Base-by-base conservation (phyloP, 2,888 invertebrate genomes). In the Periphyllus acericola region DNA sequence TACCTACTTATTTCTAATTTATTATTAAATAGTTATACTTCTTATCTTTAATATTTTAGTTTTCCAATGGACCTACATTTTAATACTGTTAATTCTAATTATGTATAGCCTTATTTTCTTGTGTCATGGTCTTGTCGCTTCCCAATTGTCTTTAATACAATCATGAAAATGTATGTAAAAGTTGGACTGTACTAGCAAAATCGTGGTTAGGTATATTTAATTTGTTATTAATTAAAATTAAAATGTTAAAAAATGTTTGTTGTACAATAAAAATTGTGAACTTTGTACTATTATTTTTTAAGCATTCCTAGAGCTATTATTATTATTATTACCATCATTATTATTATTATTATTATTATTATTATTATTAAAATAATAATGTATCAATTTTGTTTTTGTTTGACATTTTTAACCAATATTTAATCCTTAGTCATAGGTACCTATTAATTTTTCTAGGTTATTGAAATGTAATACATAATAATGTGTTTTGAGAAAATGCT, bases 251-350 rank as follows among this genome's bases (percentile, higher is more conserved):
- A 78, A 78, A 85, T 85, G 84, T 85, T 85, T 86, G 86, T 86
- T 86, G 86, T 86, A 86, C 71, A 80, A 86, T 79, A 80, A 86
- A 78, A 72, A 80, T 86, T 86, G 66, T 86, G 40, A 79, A 79
- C 79, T 86, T 86, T 86, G 72, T 86, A 86, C 78, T 86, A 79
- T 72, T 86, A 79, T 86, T 86, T 86, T 86, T 86, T 86, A 86
- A 79, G 71, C 86, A 80, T 86, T 86, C 79, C 79, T 86, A 80
- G 68, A 86, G 32, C 68, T 84, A 84, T 76, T 76, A 84, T 81
- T 68, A 71, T 68, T 46, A 81, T 81, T n/a, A 79, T 79, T 55
- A 60, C 34, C 55, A 83, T 75, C 36, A 75, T 29, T 83, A 75
- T 74, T 68, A 80, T 68, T 76, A 79, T 80, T 79, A 81, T 84